phyloP scores from a whole-genome alignment of 2,888 invertebrate species.

The Itoplectis maculator region DNA sequence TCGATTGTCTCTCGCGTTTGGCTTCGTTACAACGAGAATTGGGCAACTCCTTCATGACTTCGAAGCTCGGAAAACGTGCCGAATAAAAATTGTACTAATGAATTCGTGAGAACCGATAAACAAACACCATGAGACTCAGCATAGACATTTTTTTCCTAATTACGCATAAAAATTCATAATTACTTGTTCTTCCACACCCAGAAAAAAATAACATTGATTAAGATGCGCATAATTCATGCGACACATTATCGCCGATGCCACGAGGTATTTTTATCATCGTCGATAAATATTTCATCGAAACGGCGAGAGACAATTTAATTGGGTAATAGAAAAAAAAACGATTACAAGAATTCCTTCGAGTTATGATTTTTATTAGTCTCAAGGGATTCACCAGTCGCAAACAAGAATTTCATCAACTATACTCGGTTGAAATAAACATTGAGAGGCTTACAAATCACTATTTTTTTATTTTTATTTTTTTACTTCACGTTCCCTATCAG shows the following conservation, averaged over 20 bases:
- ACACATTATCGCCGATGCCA: not conserved
- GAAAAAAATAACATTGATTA: not conserved
- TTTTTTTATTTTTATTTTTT: too few relatives aligned
- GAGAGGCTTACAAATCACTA: too few relatives aligned
- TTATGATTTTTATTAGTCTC: not conserved
- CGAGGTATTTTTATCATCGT: not conserved
- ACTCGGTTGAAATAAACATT: too few relatives aligned
- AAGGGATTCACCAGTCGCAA: too few relatives aligned
- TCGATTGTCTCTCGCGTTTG: not conserved
- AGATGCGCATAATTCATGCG: not conserved
- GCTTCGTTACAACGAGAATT: constrained; percentile 23
- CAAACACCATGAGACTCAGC: too few relatives aligned
- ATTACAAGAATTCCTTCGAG: not conserved
- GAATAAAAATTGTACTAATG: too few relatives aligned
- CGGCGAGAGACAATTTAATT: not conserved
- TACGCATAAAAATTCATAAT: not conserved
- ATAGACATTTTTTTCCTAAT: not conserved
- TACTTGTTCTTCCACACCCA: not conserved
- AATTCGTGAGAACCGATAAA: too few relatives aligned
- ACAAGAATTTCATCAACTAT: too few relatives aligned
- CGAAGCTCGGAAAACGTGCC: not conserved
- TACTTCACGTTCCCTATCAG: too few relatives aligned
- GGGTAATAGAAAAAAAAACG: not conserved
- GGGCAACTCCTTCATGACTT: not conserved
- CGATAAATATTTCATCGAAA: not conserved